These are phyloP conservation scores for Myiotriccus ornatus DNA, from an alignment of 2,797 vertebrate genomes.

Conservation along the genomic window DNA sequence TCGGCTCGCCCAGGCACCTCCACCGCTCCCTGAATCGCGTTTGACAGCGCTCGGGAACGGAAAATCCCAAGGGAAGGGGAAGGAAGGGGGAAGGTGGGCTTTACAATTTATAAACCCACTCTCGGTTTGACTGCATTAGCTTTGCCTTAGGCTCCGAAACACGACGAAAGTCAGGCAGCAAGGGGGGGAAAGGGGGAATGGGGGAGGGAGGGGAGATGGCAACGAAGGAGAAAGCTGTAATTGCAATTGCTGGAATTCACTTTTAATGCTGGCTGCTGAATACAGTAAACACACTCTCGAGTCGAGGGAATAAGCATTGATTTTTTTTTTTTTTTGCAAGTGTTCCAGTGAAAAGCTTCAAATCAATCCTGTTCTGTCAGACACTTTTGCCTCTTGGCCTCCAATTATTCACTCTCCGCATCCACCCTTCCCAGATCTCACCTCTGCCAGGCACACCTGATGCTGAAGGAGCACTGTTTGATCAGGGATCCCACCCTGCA, in stretches of 20 bases:
- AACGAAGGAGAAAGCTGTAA: slow-evolving; percentile 43
- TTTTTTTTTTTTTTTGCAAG: slow-evolving; percentile 39
- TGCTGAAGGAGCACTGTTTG: neutral
- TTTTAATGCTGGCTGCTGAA: slow-evolving; percentile 58
- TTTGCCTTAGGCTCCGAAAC: slow-evolving; percentile 64
- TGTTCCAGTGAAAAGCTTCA: slow-evolving; percentile 59
- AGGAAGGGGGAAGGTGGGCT: slow-evolving; percentile 43
- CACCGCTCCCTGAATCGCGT: neutral
- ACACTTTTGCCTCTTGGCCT: slow-evolving; percentile 54
- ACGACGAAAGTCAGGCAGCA: slow-evolving; percentile 2
- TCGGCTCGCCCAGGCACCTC: neutral
- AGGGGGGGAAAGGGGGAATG: neutral
- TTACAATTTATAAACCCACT: slow-evolving; percentile 54
- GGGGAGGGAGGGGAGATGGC: neutral
- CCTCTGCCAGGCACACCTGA: neutral
- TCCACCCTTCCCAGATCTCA: neutral
- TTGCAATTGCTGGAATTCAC: slow-evolving; percentile 66
- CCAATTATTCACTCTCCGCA: slow-evolving; percentile 32
- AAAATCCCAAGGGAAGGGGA: neutral
- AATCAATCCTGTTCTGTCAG: slow-evolving; percentile 59
- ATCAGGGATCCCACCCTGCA: neutral
- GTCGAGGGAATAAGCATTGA: slow-evolving; percentile 64
- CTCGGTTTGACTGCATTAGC: slow-evolving; percentile 62
- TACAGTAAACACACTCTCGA: slow-evolving; percentile 25
- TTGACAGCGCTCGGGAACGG: slow-evolving; percentile 38